A percentile compares a stretch with the other conserved stretches of the same genome.
phyloP scores from a whole-genome alignment of 2,797 vertebrate genomes.

The Sebastes iracundus region DNA sequence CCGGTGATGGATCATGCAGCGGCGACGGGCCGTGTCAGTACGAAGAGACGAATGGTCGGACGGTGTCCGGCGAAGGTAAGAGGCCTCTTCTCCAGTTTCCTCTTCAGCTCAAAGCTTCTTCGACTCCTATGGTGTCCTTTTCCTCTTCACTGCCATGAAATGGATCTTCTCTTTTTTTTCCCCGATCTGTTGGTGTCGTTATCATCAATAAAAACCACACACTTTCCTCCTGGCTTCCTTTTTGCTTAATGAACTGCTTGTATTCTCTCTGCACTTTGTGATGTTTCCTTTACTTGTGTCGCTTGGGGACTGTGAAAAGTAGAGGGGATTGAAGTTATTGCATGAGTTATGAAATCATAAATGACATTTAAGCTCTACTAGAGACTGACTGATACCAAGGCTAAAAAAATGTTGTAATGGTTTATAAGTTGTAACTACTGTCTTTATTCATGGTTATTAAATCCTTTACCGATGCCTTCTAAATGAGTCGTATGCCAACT shows the following conservation, averaged over 20 bases:
- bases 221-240: constrained; percentile 19
- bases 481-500: rapidly evolving
- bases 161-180: constrained; percentile 6
- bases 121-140: not conserved
- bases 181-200: constrained; percentile 15
- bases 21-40: not conserved
- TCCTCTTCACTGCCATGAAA: constrained; percentile 10
- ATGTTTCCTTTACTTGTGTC: not conserved
- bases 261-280: constrained; percentile 13
- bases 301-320: not conserved
- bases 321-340: not conserved
- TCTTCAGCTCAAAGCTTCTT: constrained; percentile 7
- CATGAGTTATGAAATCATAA: not conserved
- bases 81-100: constrained; percentile 15
- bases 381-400: not conserved
- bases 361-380: not conserved
- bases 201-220: constrained; percentile 37
- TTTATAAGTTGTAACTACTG: not conserved
- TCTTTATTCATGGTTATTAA: not conserved
- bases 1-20: not conserved
- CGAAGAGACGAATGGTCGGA: constrained; percentile 43
- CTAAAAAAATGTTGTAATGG: not conserved
- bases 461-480: not conserved
- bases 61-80: constrained; percentile 65
- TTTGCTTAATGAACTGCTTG: constrained; percentile 36